Conservation (phyloP, 2,113 vertebrate species). For the Castor canadensis region DNA sequence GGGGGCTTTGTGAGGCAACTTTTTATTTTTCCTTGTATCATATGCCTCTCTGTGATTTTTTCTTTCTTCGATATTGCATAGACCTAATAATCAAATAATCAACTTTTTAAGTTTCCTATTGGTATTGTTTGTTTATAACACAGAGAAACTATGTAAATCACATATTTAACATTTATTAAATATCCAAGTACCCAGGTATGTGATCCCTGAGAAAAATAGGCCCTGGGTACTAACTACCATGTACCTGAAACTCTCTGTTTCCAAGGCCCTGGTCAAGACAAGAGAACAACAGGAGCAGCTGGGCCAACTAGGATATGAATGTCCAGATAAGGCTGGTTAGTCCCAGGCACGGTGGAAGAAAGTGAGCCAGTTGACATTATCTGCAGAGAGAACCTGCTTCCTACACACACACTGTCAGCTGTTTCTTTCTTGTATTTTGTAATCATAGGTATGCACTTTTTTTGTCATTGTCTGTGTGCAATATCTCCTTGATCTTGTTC, state of each 20-base stretch:
- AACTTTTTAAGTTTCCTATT: not conserved
- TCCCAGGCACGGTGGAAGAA: too few species aligned
- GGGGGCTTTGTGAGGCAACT: not conserved
- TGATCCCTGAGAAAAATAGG: not conserved
- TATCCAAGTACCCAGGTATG: not conserved
- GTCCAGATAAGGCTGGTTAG: too few species aligned
- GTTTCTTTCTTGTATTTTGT: too few species aligned
- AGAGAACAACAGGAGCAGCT: not conserved
- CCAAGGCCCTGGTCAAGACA: not conserved
- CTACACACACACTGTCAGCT: too few species aligned
- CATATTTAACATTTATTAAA: not conserved
- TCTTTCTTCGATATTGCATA: not conserved
- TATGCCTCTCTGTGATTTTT: not conserved
- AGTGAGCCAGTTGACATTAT: too few species aligned
- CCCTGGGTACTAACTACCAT: too few species aligned
- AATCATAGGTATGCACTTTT: too few species aligned
- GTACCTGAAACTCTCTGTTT: too few species aligned
- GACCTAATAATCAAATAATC: not conserved
- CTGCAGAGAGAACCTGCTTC: too few species aligned
- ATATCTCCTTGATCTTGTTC: too few species aligned
- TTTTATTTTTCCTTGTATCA: not conserved
- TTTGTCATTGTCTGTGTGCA: too few species aligned
- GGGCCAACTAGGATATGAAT: too few species aligned
- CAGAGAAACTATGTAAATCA: not conserved
- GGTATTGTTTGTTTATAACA: not conserved